Evolutionary conservation across 2,888 invertebrate species (phyloP), one percentile per base, ranked within the genome.

Genomic region (Cartodere bifasciata): DNA sequence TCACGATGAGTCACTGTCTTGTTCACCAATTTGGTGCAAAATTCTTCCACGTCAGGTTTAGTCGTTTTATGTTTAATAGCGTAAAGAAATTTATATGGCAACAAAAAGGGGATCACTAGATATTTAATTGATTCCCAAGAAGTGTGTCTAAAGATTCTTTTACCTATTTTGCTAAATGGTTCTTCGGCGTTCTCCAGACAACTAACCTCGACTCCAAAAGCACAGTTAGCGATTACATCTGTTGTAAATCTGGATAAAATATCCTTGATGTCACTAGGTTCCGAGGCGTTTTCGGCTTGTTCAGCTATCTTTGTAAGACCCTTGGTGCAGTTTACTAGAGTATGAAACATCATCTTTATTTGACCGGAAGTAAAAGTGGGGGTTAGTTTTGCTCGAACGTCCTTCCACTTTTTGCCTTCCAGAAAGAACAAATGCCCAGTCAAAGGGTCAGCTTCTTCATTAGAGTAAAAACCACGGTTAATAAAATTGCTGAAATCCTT

Each of bases 341-440:
- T 60, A 1, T 57, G 59, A 41, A 69, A 72, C 68, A 75, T 70
- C 1, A 54, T 60, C 47, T 70, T 75, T 24, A 77, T 52, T 49
- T 74, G 75, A 4, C 69, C 70, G 0, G 72, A 63, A 1, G 75
- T 66, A 43, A 77, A 78, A 0, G 68, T 63, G 0, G 75, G 70
- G 1, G 73, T 64, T 44, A 77, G 52, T 39, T 72, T 72, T 1
- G 59, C 39, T 5, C 77, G 60, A 13, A 75, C 47, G 13, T 55
- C 60, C 42, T 64, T 71, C 77, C 79, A 79, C 11, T 62, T 55
- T 10, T 63, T 54, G 0, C 67, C 70, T 22, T 58, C 58, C 20
- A 65, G 44, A 36, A 63, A 57, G 41, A 74, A 70, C 2, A 76
- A 48, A 45, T 68, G 67, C 1, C 58, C 65, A 1, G 68, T 63